phyloP scores from a whole-genome alignment of 1,140 invertebrate species.

The Colletes gigas region DNA sequence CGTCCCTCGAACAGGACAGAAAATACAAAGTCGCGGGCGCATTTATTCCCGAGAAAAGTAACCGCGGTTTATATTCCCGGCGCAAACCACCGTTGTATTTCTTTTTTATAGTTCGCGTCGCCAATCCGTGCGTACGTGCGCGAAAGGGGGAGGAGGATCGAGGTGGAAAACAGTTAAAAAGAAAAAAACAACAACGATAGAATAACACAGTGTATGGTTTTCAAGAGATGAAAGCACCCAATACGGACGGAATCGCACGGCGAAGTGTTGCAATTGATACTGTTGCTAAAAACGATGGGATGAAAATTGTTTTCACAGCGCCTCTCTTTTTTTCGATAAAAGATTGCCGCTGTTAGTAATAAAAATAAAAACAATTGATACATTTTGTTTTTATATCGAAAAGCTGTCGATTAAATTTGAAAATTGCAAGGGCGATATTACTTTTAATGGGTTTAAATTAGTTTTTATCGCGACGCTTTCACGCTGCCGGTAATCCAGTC shows the following conservation, averaged over 20 bases:
- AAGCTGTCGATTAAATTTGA: no score
- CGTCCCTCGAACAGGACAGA: not conserved
- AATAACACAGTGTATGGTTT: conserved; percentile 18
- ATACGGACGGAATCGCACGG: not conserved
- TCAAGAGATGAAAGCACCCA: conserved; percentile 4
- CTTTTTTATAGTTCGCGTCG: not conserved
- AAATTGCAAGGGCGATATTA: no score
- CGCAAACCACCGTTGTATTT: not conserved
- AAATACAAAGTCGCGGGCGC: no score
- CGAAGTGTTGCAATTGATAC: conserved; percentile 9
- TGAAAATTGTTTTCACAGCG: not conserved
- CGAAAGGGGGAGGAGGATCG: not conserved
- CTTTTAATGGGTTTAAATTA: no score
- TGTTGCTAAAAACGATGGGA: conserved; percentile 2
- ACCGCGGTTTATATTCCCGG: no score
- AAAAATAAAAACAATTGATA: not conserved
- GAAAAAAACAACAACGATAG: not conserved
- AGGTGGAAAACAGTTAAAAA: conserved; percentile 18
- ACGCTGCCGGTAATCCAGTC: not conserved
- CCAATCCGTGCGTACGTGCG: not conserved
- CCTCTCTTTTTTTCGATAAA: not conserved
- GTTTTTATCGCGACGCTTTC: no score
- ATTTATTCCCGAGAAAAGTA: no score
- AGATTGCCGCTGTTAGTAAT: not conserved
- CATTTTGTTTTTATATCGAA: no score